Base-by-base conservation (phyloP, 2,797 vertebrate genomes). In the Mareca penelope region DNA sequence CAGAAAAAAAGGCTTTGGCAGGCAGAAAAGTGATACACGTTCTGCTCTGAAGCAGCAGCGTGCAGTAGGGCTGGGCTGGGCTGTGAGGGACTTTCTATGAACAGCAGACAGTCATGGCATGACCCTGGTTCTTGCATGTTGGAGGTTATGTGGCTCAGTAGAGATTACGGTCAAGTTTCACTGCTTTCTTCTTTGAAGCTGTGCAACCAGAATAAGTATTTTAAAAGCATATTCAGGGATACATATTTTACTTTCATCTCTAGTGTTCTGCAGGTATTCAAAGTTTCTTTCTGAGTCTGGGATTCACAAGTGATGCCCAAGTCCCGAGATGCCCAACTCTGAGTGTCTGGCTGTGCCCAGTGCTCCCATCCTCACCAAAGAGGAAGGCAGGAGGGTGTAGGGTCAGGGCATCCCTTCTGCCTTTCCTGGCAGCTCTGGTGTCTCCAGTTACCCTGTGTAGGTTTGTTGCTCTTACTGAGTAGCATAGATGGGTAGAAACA, bases 361-460 rank as follows among this genome's bases (percentile, higher is more conserved):
- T 14, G 63, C 14, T 72, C 46, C 12, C 15, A 19, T 65, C 52
- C 14, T 46, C 0, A 0, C 7, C 0, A 1, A n/a, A 39, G 35
- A 73, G 39, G 50, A 72, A 44, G 46, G 26, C 69, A 55, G 42
- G 26, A 1, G 56, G 63, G 57, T 65, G 53, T 8, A 3, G 31
- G 15, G 11, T 52, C 22, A 61, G 59, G 46, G 16, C 70, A 81
- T 46, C 15, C 15, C 29, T 73, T 76, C 52, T 72, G 68, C 71
- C 16, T 73, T 69, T 56, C 23, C 35, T 46, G 48, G 29, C 57
- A 73, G 17, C 57, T n/a, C 18, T 21, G 33, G 13, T 52, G 18
- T 35, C 50, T 26, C 26, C 35, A 70, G 23, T 40, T 67, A 13
- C 11, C 48, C 44, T 3, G 1, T n/a, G 3, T 60, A 22, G 6